phyloP scores from a whole-genome alignment of 1,140 invertebrate genomes.

The Drosophila mayri region DNA sequence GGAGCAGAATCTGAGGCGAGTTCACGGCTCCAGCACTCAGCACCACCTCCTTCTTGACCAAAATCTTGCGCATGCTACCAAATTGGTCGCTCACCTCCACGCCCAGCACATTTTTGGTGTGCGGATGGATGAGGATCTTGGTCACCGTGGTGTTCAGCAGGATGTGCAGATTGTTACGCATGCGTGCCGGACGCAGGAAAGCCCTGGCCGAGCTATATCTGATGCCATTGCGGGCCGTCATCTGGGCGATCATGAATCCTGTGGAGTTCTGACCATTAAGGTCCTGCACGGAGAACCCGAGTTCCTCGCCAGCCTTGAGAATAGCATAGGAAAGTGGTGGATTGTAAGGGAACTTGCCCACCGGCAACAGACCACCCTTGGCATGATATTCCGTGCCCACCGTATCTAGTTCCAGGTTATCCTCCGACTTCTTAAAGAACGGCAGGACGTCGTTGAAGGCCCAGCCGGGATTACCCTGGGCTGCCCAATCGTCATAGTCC shows the following conservation, averaged over 20 bases:
- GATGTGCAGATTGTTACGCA: constrained; percentile 91
- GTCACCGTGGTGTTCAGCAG: constrained; percentile 91
- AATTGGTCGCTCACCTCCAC: constrained; percentile 87
- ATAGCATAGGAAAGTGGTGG: constrained; percentile 93
- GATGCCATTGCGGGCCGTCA: constrained; percentile 94
- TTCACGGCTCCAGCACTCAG: constrained; percentile 90
- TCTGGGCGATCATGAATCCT: constrained; percentile 94
- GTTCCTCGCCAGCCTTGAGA: constrained; percentile 92
- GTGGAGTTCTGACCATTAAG: constrained; percentile 93
- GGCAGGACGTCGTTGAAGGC: constrained; percentile 94
- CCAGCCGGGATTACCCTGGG: constrained; percentile 94
- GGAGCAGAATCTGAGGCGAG: constrained; percentile 92
- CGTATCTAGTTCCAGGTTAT: constrained; percentile 90
- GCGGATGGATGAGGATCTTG: constrained; percentile 88
- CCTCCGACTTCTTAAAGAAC: constrained; percentile 94
- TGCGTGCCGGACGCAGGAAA: constrained; percentile 91
- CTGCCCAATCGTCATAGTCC: constrained; percentile 97
- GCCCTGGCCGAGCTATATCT: constrained; percentile 92
- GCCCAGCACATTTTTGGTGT: constrained; percentile 86
- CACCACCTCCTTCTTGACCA: constrained; percentile 92
- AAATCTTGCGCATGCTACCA: constrained; percentile 87
- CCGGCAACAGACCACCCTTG: constrained; percentile 91
- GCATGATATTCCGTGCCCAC: constrained; percentile 92
- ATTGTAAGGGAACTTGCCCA: constrained; percentile 94
- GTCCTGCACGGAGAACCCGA: constrained; percentile 92